These are phyloP conservation scores for Silurus glanis DNA, from an alignment of 2,113 vertebrate species.

Conservation along the genomic window DNA sequence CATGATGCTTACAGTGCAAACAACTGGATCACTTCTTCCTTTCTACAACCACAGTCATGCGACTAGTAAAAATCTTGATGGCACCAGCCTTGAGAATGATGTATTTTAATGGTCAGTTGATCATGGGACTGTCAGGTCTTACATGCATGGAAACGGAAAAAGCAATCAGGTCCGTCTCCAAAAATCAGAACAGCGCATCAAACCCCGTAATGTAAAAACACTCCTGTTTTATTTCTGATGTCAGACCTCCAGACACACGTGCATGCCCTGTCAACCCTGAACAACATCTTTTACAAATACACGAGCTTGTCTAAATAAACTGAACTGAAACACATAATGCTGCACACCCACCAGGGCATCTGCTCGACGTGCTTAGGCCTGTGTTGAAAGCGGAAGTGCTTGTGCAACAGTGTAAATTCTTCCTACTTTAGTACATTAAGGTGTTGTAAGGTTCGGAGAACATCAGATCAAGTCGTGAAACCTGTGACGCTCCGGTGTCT, in stretches of 20 bases:
- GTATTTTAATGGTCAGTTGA: too few relatives aligned
- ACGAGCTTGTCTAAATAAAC: neutral
- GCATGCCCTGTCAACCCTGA: neutral
- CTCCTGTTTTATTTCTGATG: neutral
- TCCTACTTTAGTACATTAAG: neutral
- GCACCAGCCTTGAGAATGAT: neutral
- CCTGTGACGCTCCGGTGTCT: too few relatives aligned
- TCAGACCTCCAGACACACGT: neutral
- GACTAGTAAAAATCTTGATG: neutral
- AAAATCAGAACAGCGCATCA: neutral
- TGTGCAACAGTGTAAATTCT: neutral
- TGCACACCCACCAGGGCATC: neutral
- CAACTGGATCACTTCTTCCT: neutral
- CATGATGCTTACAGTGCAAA: neutral
- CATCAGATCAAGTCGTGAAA: neutral
- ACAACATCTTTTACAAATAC: neutral
- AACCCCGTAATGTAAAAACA: neutral
- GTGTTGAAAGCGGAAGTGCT: slow-evolving; percentile 21
- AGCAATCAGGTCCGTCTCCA: neutral
- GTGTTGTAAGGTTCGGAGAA: neutral
- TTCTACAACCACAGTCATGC: neutral
- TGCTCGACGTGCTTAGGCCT: slow-evolving; percentile 22
- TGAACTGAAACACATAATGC: neutral
- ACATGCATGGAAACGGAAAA: neutral
- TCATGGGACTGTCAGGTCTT: neutral